These are phyloP conservation scores for Hydriomena furcata DNA, from an alignment of 2,888 invertebrate species.

Conservation along the genomic window DNA sequence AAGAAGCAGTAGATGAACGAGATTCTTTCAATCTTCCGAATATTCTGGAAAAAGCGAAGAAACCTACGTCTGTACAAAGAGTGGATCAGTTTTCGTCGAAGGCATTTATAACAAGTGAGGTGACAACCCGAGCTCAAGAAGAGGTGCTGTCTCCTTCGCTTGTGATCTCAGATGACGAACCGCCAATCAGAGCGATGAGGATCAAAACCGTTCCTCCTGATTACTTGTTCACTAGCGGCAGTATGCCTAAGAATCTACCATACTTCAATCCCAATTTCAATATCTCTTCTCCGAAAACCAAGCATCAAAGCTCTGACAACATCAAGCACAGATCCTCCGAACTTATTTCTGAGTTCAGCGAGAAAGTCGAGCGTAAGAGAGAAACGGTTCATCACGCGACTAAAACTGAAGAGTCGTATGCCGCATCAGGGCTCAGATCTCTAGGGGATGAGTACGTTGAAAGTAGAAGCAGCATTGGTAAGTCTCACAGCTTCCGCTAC, in stretches of 20 bases:
- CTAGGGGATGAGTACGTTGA: conserved; percentile 74
- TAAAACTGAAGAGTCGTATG: conserved; percentile 68
- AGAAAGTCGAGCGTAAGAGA: conserved; percentile 61
- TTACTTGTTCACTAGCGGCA: conserved; percentile 67
- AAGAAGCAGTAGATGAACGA: conserved; percentile 63
- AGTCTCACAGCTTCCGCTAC: conserved; percentile 88
- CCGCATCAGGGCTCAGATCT: conserved; percentile 63
- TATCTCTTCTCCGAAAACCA: conserved; percentile 72
- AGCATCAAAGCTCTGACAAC: conserved; percentile 73
- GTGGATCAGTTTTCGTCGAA: conserved; percentile 69
- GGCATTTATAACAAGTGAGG: conserved; percentile 71
- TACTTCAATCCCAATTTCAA: conserved; percentile 68
- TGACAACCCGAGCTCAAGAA: conserved; percentile 56
- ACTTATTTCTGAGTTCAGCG: conserved; percentile 62
- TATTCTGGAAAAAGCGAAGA: conserved; percentile 58
- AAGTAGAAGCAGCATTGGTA: conserved; percentile 84
- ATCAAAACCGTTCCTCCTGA: conserved; percentile 65
- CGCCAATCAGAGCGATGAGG: conserved; percentile 62
- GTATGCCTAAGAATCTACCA: conserved; percentile 75
- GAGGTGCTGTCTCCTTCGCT: conserved; percentile 56
- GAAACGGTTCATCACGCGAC: conserved; percentile 54
- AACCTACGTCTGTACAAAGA: conserved; percentile 68
- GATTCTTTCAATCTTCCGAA: conserved; percentile 18
- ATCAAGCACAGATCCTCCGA: conserved; percentile 71
- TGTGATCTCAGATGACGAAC: conserved; percentile 65